Conservation (phyloP, 2,797 vertebrate species). For the Falco biarmicus region DNA sequence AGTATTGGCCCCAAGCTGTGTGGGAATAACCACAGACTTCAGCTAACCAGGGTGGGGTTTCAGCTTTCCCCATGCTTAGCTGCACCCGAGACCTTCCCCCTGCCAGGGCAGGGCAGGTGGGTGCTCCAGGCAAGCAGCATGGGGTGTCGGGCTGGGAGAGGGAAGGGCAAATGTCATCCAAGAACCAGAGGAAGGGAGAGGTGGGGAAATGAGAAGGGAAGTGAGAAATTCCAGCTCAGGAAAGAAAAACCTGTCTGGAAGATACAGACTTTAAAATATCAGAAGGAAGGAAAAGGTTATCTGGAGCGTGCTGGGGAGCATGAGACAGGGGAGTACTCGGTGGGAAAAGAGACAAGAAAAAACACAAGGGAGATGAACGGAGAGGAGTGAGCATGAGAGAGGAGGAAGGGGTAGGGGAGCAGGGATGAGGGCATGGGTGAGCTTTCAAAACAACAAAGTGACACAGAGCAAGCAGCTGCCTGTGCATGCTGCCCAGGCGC, state of each 20-base stretch:
- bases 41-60: background rate
- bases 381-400: background rate
- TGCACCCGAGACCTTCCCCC: rapidly evolving
- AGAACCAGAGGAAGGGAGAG: background rate
- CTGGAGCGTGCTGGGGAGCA: background rate
- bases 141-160: background rate
- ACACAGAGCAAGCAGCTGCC: rapidly evolving
- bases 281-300: conserved; percentile 66
- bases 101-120: background rate
- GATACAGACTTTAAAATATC: background rate
- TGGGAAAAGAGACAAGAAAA: conserved; percentile 22
- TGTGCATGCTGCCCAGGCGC: rapidly evolving
- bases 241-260: conserved; percentile 45
- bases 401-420: background rate
- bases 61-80: background rate
- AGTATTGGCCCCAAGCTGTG: background rate
- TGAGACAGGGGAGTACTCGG: background rate
- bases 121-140: background rate
- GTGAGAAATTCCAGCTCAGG: conserved; percentile 38
- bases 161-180: background rate
- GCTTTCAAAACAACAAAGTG: background rate
- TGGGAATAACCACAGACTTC: background rate
- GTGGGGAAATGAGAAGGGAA: conserved; percentile 29
- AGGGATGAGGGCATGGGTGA: background rate
- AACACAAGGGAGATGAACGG: background rate